Evolutionary conservation across 2,797 vertebrate genomes (phyloP).

Genomic region (Morus bassanus): DNA sequence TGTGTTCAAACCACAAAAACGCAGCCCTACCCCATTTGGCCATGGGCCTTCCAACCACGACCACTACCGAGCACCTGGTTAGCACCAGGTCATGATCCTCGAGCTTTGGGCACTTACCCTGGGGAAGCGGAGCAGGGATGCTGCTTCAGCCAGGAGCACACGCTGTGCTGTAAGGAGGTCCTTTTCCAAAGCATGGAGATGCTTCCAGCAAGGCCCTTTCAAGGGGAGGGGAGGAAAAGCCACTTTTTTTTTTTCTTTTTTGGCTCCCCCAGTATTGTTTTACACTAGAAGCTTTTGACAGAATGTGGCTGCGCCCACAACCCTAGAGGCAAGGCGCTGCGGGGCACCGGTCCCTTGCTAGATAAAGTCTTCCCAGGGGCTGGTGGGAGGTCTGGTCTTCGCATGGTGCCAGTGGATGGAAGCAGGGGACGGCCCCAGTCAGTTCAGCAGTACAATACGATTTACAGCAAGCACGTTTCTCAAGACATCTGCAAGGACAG

Average conservation of each 20-base stretch:
- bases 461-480: constrained; percentile 50
- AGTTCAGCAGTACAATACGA: not conserved
- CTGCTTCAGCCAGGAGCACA: not conserved
- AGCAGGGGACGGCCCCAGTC: not conserved
- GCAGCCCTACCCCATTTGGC: not conserved
- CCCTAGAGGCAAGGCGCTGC: not conserved
- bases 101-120: not conserved
- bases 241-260: not conserved
- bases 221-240: not conserved
- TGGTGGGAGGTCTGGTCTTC: not conserved
- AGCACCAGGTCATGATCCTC: accelerated
- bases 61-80: not conserved
- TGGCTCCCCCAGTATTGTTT: not conserved
- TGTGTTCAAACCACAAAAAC: not conserved
- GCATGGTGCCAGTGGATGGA: not conserved
- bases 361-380: not conserved
- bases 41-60: accelerated
- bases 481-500: constrained; percentile 16
- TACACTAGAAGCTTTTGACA: not conserved
- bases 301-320: not conserved
- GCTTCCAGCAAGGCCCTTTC: not conserved
- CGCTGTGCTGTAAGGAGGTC: accelerated
- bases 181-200: not conserved
- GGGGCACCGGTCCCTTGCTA: not conserved
- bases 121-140: not conserved